These are phyloP conservation scores for Pipistrellus pygmaeus DNA, from an alignment of 2,797 vertebrate genomes.

Conservation along the genomic window DNA sequence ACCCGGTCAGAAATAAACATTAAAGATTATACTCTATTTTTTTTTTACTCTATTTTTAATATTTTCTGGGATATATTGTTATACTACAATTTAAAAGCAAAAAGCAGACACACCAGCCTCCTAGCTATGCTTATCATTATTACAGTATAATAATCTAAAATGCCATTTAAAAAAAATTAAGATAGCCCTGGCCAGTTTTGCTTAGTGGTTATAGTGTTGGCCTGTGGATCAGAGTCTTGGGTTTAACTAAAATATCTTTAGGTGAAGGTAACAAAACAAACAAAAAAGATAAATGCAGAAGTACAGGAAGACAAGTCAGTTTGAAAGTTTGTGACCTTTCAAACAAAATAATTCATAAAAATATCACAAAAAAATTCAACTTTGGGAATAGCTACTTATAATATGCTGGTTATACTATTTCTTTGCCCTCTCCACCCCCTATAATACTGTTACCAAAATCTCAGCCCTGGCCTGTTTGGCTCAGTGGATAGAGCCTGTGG, in stretches of 20 bases:
- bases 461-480: background rate
- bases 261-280: too few relatives aligned
- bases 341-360: conserved; percentile 64
- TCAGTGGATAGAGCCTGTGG: too few relatives aligned
- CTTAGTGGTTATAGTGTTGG: too few relatives aligned
- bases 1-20: conserved; percentile 18
- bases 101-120: background rate
- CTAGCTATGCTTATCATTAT: background rate
- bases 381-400: conserved; percentile 38
- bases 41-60: background rate
- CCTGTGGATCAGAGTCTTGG: too few relatives aligned
- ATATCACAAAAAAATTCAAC: background rate
- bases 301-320: conserved; percentile 6
- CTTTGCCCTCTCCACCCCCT: background rate
- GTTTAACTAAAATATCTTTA: too few relatives aligned
- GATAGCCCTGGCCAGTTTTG: too few relatives aligned
- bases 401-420: background rate
- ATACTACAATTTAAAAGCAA: background rate
- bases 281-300: conserved; percentile 42
- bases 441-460: conserved; percentile 42
- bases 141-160: background rate
- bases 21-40: background rate
- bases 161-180: background rate
- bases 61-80: background rate
- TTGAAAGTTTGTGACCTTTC: background rate